Percentiles rank a stretch among this genome's conserved stretches.
These are phyloP conservation scores for Hybognathus amarus DNA, from an alignment of 2,797 vertebrate species.

Conservation along the genomic window DNA sequence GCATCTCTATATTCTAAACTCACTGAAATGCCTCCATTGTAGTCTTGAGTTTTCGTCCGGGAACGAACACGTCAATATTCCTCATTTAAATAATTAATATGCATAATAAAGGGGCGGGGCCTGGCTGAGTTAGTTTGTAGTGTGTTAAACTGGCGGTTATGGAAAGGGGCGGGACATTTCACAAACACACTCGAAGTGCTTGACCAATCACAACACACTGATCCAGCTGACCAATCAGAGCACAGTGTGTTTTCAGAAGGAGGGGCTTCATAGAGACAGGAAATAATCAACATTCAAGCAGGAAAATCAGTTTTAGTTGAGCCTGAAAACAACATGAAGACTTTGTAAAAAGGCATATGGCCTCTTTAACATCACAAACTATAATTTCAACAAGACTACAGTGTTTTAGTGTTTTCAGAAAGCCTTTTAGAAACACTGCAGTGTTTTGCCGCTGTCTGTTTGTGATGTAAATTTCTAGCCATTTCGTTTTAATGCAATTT, in stretches of 20 bases:
- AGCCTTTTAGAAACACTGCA: neutral
- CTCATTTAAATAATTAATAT: neutral
- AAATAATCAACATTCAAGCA: neutral
- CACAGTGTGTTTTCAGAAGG: neutral
- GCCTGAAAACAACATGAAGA: neutral
- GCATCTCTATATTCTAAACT: neutral
- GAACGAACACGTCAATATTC: neutral
- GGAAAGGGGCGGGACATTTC: neutral
- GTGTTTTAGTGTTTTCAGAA: neutral
- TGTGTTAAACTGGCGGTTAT: neutral
- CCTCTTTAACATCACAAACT: neutral
- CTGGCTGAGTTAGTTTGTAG: neutral
- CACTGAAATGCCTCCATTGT: too few species aligned
- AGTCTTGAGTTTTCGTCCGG: too few species aligned
- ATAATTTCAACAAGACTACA: neutral
- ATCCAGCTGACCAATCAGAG: neutral
- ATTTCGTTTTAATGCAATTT: conserved; percentile 37
- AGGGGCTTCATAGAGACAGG: neutral
- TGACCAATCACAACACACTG: neutral
- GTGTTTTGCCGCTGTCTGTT: conserved; percentile 35
- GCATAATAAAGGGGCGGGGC: neutral
- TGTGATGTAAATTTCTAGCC: conserved; percentile 14
- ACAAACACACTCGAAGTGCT: neutral
- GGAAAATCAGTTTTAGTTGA: neutral
- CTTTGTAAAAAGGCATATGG: neutral